Base-by-base conservation (phyloP, 35 echinoderm and acorn worm species). In the Holothuria glaberrima region DNA sequence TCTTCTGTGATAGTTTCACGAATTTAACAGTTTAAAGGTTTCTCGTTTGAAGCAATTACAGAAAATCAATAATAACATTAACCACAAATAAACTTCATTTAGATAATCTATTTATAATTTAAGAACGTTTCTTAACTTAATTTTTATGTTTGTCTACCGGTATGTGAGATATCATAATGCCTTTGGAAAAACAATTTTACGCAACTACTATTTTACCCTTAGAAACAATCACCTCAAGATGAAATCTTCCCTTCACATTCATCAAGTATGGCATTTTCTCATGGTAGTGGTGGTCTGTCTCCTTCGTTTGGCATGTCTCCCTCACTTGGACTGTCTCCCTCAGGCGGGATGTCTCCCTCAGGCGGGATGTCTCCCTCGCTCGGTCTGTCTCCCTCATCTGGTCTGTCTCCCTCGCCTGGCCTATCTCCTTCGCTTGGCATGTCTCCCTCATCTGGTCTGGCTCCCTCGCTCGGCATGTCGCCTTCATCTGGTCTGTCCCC, bases 401-500 rank as follows among this genome's bases (percentile, higher is more conserved):
- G 62, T 7, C 12, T 6, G 6, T 28, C 62, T 65, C 6, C 28
- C 62, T 24, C 62, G 9, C 33, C 81, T 10, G 20, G 45, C 13
- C 60, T 54, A 17, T 63, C 81, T 3, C 52, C 81, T 5, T 45
- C 38, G 0, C 26, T 6, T 56, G 81, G 81, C 21, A 28, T 58
- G 31, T 85, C 81, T 26, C 81, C 54, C 2, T 30, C 52, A 63
- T 85, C 80, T 24, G 22, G 44, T 24, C 30, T 54, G 31, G n/a
- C 81, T 44, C 52, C 81, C 50, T 85, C 81, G 27, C 38, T 19
- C 5, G 81, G 81, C 30, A 25, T 58, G 54, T 85, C 81, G 12
- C 81, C 4, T 14, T 30, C 81, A 85, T 85, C 81, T 79, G 75
- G 29, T n/a, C 4, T 35, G 75, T 79, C 75, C 12, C n/a, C 75